A percentile compares a stretch with the other conserved stretches of the same genome.
These are phyloP conservation scores for Heliconius congener DNA, from an alignment of 1,140 invertebrate genomes.

Conservation along the genomic window DNA sequence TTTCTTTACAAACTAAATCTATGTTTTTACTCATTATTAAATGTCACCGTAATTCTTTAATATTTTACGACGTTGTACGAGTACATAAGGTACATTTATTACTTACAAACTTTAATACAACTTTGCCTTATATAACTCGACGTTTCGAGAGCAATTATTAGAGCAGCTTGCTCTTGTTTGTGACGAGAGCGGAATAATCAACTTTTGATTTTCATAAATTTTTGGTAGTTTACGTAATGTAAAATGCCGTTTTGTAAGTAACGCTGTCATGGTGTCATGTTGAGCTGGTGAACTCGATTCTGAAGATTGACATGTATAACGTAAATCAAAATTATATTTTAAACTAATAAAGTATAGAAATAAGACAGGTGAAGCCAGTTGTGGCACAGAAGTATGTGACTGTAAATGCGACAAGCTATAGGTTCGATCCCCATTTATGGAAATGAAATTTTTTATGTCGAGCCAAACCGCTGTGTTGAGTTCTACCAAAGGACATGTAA, in stretches of 20 bases:
- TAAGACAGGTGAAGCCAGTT: background rate
- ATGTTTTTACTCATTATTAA: background rate
- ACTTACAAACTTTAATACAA: background rate
- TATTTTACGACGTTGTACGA: background rate
- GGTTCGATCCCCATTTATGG: no score
- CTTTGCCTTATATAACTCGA: slow-evolving; percentile 53
- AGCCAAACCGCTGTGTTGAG: no score
- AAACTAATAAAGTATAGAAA: background rate
- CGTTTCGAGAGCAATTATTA: slow-evolving; percentile 57
- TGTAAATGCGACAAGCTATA: no score
- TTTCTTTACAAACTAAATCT: background rate
- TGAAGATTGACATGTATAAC: background rate
- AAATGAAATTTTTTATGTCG: no score
- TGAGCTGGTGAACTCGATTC: background rate
- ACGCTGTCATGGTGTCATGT: slow-evolving; percentile 37
- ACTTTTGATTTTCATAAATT: slow-evolving; percentile 60
- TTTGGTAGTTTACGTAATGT: slow-evolving; percentile 59
- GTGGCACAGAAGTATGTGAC: no score
- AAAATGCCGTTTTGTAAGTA: slow-evolving; percentile 36
- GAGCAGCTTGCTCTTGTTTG: slow-evolving; percentile 57
- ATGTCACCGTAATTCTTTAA: background rate
- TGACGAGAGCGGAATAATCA: slow-evolving; percentile 55
- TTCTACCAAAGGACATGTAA: no score
- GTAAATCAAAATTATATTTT: background rate
- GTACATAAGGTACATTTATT: background rate